Evolutionary conservation across 2,888 invertebrate species (phyloP), one percentile per base, ranked within the genome.

Genomic region (Hirtodrosophila duncani): DNA sequence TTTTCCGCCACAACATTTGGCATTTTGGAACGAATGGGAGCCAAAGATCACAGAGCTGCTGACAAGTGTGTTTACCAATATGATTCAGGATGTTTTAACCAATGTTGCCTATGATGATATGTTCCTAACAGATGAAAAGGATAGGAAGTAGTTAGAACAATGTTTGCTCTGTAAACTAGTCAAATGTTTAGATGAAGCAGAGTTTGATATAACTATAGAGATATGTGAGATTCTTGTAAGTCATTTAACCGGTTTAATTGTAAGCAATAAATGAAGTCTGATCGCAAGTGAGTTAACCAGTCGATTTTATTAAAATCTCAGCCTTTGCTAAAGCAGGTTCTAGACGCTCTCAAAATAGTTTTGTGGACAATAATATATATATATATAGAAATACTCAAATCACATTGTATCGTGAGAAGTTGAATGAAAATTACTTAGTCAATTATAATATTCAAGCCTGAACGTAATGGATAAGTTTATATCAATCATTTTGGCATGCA

Each of bases 11-110:
- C 1, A 70, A 75, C n/a, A 39, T 26, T 3, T 78, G 1, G 53
- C 66, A 17, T 43, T 68, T 30, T 71, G 66, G 63, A 71, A 69
- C 26, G 69, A 71, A 21, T 44, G 55, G 39, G 66, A 78, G 27
- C 34, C 60, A 2, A 31, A 0, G 1, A 63, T 65, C 14, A 31
- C 61, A 2, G 30, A 44, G 7, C 29, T 45, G 20, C 78, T 72
- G 18, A 17, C 63, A 0, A 48, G 55, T n/a, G 48, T 66, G 3
- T 60, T 74, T 31, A 20, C 27, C 1, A 13, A 17, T 10, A 24
- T 63, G 24, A 27, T 78, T 10, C 38, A 65, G 13, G 30, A 44
- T 2, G 38, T 49, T 2, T 78, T 72, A 6, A 11, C 50, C 6
- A 42, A 13, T 3, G 24, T 60, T 6, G 27, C 71, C 2, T 71